These are phyloP conservation scores for Epistrophe grossulariae DNA, from an alignment of 2,888 invertebrate species.

Conservation along the genomic window DNA sequence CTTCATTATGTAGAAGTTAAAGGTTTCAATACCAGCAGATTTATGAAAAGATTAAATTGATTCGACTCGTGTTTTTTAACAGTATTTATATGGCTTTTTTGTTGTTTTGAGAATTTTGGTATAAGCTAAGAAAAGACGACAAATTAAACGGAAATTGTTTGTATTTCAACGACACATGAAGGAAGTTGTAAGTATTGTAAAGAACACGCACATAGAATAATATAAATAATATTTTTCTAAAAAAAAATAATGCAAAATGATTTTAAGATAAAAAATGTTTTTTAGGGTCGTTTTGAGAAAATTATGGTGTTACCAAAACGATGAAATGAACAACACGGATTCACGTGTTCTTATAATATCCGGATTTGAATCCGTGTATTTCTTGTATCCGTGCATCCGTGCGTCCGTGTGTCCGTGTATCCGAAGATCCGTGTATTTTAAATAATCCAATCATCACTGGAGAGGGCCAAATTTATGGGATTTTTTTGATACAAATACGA, in stretches of 20 bases:
- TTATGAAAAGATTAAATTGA: constrained; percentile 31
- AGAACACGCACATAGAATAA: background rate
- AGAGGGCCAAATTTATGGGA: too few relatives aligned
- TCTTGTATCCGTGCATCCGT: too few relatives aligned
- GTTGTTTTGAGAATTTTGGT: background rate
- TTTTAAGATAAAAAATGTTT: background rate
- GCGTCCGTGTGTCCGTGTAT: too few relatives aligned
- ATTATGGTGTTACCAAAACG: too few relatives aligned
- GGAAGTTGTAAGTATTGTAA: background rate
- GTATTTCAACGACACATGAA: constrained; percentile 12
- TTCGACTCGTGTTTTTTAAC: constrained; percentile 21
- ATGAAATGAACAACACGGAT: too few relatives aligned
- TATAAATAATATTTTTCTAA: background rate
- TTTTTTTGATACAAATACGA: too few relatives aligned
- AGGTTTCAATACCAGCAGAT: constrained; percentile 50
- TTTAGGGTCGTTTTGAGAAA: too few relatives aligned
- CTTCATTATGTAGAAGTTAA: background rate
- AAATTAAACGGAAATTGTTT: constrained; percentile 10
- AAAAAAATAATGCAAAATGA: background rate
- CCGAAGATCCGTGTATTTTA: too few relatives aligned
- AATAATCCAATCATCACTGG: too few relatives aligned
- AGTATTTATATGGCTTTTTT: background rate
- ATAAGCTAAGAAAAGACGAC: constrained; percentile 1
- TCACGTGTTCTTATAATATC: too few relatives aligned
- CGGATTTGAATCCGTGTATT: too few relatives aligned